Evolutionary conservation across 2,797 vertebrate species (phyloP), one percentile per base, ranked within the genome.

Genomic region (Malurus leucopterus): DNA sequence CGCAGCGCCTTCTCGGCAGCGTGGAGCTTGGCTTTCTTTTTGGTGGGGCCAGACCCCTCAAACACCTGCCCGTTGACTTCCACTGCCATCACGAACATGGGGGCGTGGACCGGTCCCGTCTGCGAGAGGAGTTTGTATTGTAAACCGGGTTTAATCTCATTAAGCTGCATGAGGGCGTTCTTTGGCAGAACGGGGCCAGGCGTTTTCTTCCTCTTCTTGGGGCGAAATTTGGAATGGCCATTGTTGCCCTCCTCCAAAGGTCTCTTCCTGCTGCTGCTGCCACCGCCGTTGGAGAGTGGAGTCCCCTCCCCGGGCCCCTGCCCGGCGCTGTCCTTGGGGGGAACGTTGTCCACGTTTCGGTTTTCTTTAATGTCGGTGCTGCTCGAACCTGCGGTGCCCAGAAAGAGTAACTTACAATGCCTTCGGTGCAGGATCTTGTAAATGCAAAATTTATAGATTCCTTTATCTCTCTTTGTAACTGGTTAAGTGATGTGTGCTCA

Each of bases 321-420:
- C 29, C 94, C 83, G 14, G 90, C 8, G 75, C 97, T 43, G 43
- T 99, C 99, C 96, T 98, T 99, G 96, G 98, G 96, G 93, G 98
- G 98, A 96, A 98, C 97, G 97, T 98, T 98, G 98, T 99, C 98
- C 98, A 98, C 96, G 97, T 98, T 98, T 97, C 98, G 98, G 97
- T 99, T 99, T 97, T 99, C 99, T 97, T 99, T 99, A 97, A 99
- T 98, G 80, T 99, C 99, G 44, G 98, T 98, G 98, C 98, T 99
- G 99, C 98, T 98, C 62, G 98, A 98, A 99, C 99, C 99, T 99
- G 99, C 86, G 98, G 98, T 99, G 99, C 99, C 99, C 99, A 99
- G 98, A 99, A 99, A 99, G 99, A 99, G 99, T 99, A 99, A 99
- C 99, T 99, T 99, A 99, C 99, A 99, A 99, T 97, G 99, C 98